Percentiles rank a stretch among this genome's conserved stretches.
Evolutionary conservation across 2,113 vertebrate genomes (phyloP).

Genomic region (Gorsachius goisagi): DNA sequence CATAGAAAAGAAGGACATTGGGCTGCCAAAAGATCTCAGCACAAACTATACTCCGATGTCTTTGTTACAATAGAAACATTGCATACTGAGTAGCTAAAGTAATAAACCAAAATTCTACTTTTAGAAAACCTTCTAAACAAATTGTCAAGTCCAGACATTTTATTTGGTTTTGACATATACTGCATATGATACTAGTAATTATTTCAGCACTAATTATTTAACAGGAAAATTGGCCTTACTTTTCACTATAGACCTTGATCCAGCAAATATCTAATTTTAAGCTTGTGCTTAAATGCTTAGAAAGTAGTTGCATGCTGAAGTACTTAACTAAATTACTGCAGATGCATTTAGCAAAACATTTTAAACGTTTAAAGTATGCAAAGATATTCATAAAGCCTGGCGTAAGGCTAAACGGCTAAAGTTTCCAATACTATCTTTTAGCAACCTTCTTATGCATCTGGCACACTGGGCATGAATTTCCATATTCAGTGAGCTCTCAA

Average conservation of each 20-base stretch:
- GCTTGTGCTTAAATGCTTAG: background rate
- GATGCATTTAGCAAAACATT: background rate
- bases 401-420: background rate
- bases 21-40: background rate
- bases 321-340: background rate
- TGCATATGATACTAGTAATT: background rate
- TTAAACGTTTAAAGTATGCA: background rate
- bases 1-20: background rate
- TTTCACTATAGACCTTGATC: background rate
- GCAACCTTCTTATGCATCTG: background rate
- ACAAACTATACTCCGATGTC: background rate
- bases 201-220: background rate
- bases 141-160: background rate
- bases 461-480: constrained; percentile 4
- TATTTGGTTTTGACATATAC: background rate
- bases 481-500: background rate
- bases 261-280: background rate
- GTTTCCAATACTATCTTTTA: background rate
- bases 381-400: constrained; percentile 30
- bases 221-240: background rate
- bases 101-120: background rate
- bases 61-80: background rate
- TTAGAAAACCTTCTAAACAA: background rate
- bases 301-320: background rate
- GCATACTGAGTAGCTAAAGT: background rate